These are phyloP conservation scores for Drosophila pseudotalamancana DNA, from an alignment of 2,888 invertebrate genomes.

Conservation along the genomic window DNA sequence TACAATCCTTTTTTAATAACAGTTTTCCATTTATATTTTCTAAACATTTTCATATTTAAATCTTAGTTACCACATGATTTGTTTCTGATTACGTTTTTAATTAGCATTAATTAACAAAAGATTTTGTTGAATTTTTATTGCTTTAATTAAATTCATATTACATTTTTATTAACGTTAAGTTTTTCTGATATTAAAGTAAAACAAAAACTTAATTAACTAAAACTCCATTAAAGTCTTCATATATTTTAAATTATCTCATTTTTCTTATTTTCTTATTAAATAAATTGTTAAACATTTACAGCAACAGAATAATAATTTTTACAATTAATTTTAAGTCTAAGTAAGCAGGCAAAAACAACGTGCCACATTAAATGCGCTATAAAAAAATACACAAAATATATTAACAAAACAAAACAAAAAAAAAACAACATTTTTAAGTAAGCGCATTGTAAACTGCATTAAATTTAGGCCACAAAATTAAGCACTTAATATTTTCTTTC, in stretches of 20 bases:
- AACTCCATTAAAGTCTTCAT: conserved; percentile 23
- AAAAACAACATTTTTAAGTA: conserved; percentile 20
- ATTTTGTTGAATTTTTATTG: conserved; percentile 39
- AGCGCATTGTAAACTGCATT: conserved; percentile 73
- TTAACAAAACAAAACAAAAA: conserved; percentile 44
- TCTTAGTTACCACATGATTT: background rate
- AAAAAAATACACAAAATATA: conserved; percentile 5
- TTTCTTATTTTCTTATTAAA: conserved; percentile 9
- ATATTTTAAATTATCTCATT: conserved; percentile 12
- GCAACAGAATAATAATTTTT: conserved; percentile 4
- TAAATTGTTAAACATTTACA: conserved; percentile 5
- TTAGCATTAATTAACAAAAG: conserved; percentile 11
- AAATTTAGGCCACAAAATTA: conserved; percentile 61
- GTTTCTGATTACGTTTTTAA: conserved; percentile 21
- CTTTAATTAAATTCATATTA: conserved; percentile 23
- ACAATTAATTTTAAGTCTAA: background rate
- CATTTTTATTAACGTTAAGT: conserved; percentile 45
- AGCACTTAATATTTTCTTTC: conserved; percentile 48
- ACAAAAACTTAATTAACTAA: conserved; percentile 1
- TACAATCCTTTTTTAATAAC: conserved; percentile 3
- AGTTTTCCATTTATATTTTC: conserved; percentile 41
- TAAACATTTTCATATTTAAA: conserved; percentile 5
- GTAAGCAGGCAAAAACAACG: conserved; percentile 41
- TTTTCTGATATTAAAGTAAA: conserved; percentile 34
- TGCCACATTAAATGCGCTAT: conserved; percentile 59